Percentiles rank a stretch among this genome's conserved stretches.
These are phyloP conservation scores for Lottia scabra DNA, from an alignment of 2,888 invertebrate genomes.

Conservation along the genomic window DNA sequence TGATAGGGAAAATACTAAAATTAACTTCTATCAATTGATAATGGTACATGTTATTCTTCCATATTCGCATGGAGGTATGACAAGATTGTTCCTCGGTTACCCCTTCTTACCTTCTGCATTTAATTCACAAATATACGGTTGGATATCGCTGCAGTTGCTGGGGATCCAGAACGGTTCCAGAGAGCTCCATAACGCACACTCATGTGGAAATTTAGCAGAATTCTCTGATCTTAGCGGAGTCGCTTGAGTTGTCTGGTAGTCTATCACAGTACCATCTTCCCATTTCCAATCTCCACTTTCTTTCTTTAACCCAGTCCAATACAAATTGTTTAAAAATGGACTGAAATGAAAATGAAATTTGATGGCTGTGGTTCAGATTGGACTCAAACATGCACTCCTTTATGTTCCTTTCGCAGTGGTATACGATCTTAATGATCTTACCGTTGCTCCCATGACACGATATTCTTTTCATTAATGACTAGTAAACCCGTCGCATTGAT, in stretches of 20 bases:
- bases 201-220: not conserved
- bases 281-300: slow-evolving; percentile 6
- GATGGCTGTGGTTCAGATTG: too few species aligned
- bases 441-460: too few species aligned
- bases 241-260: not conserved
- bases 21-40: too few species aligned
- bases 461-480: too few species aligned
- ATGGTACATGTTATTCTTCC: too few species aligned
- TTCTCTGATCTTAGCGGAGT: not conserved
- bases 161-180: not conserved
- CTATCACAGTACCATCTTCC: slow-evolving; percentile 3
- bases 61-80: too few species aligned
- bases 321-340: not conserved
- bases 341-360: not conserved
- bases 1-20: too few species aligned
- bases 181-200: not conserved
- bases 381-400: too few species aligned
- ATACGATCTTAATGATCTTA: too few species aligned
- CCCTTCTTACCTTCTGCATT: not conserved
- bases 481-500: too few species aligned
- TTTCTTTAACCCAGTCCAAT: not conserved
- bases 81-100: too few species aligned
- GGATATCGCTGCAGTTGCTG: not conserved
- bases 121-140: not conserved
- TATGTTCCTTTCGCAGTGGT: too few species aligned